Conservation (phyloP, 2,113 vertebrate genomes). For the Propithecus coquereli region DNA sequence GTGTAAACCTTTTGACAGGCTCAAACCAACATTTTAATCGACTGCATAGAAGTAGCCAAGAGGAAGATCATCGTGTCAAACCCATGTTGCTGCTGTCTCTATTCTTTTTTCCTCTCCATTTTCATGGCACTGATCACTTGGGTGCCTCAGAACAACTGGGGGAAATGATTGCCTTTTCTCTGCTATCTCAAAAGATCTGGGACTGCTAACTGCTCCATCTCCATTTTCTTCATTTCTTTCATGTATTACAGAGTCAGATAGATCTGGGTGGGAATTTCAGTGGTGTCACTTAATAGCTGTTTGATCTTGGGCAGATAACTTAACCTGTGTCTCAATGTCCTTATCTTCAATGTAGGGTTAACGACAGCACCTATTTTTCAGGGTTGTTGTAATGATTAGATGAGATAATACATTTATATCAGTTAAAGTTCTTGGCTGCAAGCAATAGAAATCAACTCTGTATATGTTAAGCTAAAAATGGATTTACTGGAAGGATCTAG, state of each 20-base stretch:
- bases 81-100: not conserved
- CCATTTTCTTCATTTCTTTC: conserved; percentile 43
- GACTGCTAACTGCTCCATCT: not conserved
- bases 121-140: conserved; percentile 51
- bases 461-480: not conserved
- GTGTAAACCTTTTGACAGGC: conserved; percentile 38
- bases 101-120: not conserved
- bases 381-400: not conserved
- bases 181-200: conserved; percentile 41
- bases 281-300: not conserved
- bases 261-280: not conserved
- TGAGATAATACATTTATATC: not conserved
- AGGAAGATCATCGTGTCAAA: conserved; percentile 41
- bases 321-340: not conserved
- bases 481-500: not conserved
- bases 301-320: not conserved
- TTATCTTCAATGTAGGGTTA: not conserved
- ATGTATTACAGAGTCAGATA: not conserved
- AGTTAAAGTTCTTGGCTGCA: not conserved
- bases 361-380: not conserved
- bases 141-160: not conserved
- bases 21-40: conserved; percentile 50
- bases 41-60: conserved; percentile 10
- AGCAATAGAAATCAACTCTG: not conserved
- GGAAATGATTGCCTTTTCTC: conserved; percentile 32